These are phyloP conservation scores for Trachelus iudaicus DNA, from an alignment of 2,888 invertebrate species.

Conservation along the genomic window DNA sequence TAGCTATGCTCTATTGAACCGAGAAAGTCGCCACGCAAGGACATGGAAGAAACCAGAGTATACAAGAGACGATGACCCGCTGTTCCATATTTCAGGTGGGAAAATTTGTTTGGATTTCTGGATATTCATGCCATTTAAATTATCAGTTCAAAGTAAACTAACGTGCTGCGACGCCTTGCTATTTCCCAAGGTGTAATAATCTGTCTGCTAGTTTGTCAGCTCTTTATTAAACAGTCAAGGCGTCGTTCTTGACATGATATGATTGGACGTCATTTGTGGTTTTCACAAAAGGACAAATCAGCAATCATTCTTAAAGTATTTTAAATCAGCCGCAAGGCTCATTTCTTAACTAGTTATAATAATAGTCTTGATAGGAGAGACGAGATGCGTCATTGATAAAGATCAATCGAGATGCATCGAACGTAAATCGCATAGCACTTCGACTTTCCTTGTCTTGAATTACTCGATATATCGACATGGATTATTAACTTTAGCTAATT, in stretches of 20 bases:
- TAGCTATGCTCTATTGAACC: conserved; percentile 27
- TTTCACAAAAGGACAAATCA: not conserved
- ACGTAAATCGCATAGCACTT: not conserved
- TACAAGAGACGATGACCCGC: not conserved
- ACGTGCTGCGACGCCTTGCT: not conserved
- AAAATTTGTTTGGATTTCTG: not conserved
- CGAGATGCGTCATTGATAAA: not conserved
- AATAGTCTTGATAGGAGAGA: not conserved
- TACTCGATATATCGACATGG: not conserved
- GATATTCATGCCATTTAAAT: not conserved
- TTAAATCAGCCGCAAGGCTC: not conserved
- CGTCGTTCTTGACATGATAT: not conserved
- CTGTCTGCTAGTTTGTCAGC: not conserved
- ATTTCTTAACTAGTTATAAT: not conserved
- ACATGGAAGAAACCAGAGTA: not conserved
- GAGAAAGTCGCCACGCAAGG: not conserved
- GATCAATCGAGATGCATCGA: not conserved
- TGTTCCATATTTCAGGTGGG: not conserved
- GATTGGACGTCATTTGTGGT: not conserved
- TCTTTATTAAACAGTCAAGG: not conserved
- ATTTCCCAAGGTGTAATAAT: not conserved
- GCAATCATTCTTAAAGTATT: not conserved
- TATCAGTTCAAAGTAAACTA: not conserved
- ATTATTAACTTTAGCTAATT: not conserved
- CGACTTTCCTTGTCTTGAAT: not conserved